Conservation (phyloP, 2,888 invertebrate species). For the Teleogryllus oceanicus region DNA sequence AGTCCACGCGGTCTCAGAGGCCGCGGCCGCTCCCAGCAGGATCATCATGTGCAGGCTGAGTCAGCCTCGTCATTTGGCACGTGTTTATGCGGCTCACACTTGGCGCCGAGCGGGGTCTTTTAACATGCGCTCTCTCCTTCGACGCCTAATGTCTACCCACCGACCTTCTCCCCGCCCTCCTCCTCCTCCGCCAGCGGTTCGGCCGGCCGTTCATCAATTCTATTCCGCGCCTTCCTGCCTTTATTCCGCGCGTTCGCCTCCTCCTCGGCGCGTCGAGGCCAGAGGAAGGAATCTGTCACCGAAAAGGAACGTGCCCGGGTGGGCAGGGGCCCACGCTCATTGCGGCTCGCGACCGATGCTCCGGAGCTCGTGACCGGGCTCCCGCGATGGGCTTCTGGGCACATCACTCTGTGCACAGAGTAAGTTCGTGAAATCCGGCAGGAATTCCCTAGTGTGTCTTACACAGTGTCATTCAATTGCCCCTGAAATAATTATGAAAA, state of each 20-base stretch:
- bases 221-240: background rate
- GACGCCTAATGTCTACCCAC: background rate
- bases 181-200: background rate
- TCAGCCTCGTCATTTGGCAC: background rate
- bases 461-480: too few species aligned
- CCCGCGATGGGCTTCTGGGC: too few species aligned
- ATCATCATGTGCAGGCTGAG: background rate
- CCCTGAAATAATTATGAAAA: too few species aligned
- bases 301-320: background rate
- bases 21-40: background rate
- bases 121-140: background rate
- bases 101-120: background rate
- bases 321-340: background rate
- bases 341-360: background rate
- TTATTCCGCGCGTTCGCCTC: background rate
- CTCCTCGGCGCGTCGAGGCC: background rate
- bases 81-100: background rate
- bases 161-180: background rate
- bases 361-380: background rate
- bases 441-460: too few species aligned
- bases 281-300: background rate
- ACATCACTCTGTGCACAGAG: too few species aligned
- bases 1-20: too few species aligned
- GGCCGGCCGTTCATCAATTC: background rate
- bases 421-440: too few species aligned